Percentiles rank a stretch among this genome's conserved stretches.
Evolutionary conservation across 2,113 vertebrate species (phyloP).

Genomic region (Ictalurus punctatus): DNA sequence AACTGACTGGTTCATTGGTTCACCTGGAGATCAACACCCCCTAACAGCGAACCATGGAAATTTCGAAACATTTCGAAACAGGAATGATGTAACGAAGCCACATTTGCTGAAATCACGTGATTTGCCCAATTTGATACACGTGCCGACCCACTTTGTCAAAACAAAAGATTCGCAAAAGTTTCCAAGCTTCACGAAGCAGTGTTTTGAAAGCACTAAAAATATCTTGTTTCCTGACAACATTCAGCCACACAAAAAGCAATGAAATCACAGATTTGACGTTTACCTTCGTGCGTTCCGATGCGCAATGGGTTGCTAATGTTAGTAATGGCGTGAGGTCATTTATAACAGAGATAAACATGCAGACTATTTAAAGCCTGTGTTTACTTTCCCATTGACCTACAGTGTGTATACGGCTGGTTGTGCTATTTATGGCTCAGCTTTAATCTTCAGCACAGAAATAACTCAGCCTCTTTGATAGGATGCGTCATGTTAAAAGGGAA

Average conservation of each 20-base stretch:
- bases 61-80: too few relatives aligned
- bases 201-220: not conserved
- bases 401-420: not conserved
- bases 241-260: not conserved
- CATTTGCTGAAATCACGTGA: too few relatives aligned
- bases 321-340: slow-evolving; percentile 1
- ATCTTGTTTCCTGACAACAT: not conserved
- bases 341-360: not conserved
- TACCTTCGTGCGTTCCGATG: not conserved
- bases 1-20: too few relatives aligned
- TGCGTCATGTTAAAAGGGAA: slow-evolving; percentile 9
- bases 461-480: not conserved
- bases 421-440: slow-evolving; percentile 5
- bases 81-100: too few relatives aligned
- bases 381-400: slow-evolving; percentile 5
- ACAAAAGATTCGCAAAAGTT: too few relatives aligned
- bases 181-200: too few relatives aligned
- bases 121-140: too few relatives aligned
- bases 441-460: slow-evolving; percentile 6
- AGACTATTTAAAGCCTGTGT: not conserved
- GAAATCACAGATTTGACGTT: not conserved
- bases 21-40: too few relatives aligned
- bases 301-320: not conserved
- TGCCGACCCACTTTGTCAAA: too few relatives aligned
- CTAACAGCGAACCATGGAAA: too few relatives aligned